Conservation (phyloP, 35 echinoderm and acorn worm species). For the Apostichopus japonicus region DNA sequence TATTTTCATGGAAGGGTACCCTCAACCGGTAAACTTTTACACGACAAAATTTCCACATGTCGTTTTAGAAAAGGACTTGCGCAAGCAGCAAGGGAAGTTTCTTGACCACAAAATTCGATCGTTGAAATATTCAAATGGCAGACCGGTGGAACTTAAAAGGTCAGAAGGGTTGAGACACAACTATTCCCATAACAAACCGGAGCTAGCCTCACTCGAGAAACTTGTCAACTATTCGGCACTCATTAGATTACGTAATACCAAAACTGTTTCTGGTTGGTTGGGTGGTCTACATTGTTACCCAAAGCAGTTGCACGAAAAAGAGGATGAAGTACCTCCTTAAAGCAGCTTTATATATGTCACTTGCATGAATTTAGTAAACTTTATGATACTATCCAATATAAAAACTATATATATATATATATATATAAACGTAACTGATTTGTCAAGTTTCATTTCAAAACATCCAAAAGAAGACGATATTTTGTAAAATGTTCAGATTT, state of each 20-base stretch:
- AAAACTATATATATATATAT: too few relatives aligned
- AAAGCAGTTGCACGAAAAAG: constrained; percentile 29
- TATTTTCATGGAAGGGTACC: not conserved
- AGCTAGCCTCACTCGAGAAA: constrained; percentile 23
- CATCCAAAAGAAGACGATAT: too few relatives aligned
- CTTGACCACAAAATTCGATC: constrained; percentile 14
- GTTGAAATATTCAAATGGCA: constrained; percentile 24
- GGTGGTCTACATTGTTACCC: constrained; percentile 40
- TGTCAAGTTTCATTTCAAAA: too few relatives aligned
- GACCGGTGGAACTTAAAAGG: not conserved
- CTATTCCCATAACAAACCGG: constrained; percentile 22
- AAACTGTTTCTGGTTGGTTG: constrained; percentile 20
- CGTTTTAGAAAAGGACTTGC: not conserved
- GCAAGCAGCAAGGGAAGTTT: constrained; percentile 35
- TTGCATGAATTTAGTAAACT: too few relatives aligned
- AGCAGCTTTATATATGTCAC: not conserved
- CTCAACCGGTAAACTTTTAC: constrained; percentile 15
- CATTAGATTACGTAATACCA: not conserved
- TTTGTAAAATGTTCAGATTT: too few relatives aligned
- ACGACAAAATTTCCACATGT: constrained; percentile 36
- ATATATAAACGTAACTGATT: too few relatives aligned
- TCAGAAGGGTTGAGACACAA: not conserved
- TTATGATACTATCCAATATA: too few relatives aligned
- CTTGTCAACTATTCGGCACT: constrained; percentile 9
- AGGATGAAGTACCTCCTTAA: not conserved